Evolutionary conservation across 2,113 vertebrate species (phyloP).

Genomic region (Mionectes macconnelli): DNA sequence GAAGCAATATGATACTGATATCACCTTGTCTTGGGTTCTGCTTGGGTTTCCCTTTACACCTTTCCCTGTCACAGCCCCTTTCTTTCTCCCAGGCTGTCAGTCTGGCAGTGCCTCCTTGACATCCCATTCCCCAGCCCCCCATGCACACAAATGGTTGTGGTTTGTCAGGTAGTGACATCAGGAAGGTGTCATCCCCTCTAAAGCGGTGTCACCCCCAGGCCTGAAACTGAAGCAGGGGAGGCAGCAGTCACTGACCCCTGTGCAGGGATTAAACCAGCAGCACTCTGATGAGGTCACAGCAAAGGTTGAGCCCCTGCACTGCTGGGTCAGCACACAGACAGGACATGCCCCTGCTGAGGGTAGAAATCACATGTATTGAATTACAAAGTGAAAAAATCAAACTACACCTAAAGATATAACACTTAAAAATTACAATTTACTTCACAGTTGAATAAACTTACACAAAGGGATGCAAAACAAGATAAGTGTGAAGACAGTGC

Average conservation of each 20-base stretch:
- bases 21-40: neutral
- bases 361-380: neutral
- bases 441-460: neutral
- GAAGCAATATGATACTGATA: neutral
- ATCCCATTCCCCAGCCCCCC: neutral
- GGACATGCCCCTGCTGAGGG: accelerated
- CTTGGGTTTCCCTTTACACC: neutral
- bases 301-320: neutral
- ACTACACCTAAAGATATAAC: neutral
- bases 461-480: neutral
- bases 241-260: neutral
- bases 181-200: neutral
- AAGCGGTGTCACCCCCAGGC: accelerated
- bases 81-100: neutral
- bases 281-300: accelerated
- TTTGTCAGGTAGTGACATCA: neutral
- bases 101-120: neutral
- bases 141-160: neutral
- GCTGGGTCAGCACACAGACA: accelerated
- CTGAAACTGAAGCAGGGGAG: neutral
- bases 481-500: neutral
- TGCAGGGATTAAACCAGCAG: accelerated
- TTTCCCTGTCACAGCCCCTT: neutral
- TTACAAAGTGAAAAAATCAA: neutral
- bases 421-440: neutral